A percentile compares a stretch with the other conserved stretches of the same genome.
phyloP scores from a whole-genome alignment of 2,888 invertebrate species.

The Antitype chi region DNA sequence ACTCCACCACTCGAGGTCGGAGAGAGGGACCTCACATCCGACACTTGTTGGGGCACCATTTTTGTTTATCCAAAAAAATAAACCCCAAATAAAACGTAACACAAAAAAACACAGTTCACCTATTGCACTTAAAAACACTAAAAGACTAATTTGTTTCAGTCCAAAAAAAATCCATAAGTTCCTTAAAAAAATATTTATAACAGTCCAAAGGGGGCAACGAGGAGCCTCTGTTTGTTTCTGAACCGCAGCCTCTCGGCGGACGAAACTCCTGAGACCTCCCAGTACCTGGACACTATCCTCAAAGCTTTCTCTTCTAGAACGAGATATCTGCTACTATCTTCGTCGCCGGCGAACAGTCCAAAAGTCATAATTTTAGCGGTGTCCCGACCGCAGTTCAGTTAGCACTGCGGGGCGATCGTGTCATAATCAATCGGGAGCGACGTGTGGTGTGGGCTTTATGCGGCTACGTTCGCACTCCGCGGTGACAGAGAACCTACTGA shows the following conservation, averaged over 20 bases:
- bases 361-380: constrained; percentile 90
- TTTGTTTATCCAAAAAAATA: constrained; percentile 83
- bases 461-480: constrained; percentile 88
- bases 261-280: constrained; percentile 85
- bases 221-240: constrained; percentile 81
- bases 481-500: constrained; percentile 90
- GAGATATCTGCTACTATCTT: constrained; percentile 86
- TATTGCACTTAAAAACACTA: constrained; percentile 86
- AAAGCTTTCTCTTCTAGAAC: constrained; percentile 87
- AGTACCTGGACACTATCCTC: constrained; percentile 89
- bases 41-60: constrained; percentile 95
- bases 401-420: constrained; percentile 87
- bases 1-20: constrained; percentile 92
- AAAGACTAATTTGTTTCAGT: constrained; percentile 76
- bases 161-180: constrained; percentile 75
- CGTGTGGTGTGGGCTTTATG: constrained; percentile 71
- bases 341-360: constrained; percentile 87
- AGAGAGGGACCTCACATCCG: constrained; percentile 90
- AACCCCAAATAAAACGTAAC: constrained; percentile 77
- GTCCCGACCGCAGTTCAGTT: constrained; percentile 87
- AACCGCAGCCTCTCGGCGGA: constrained; percentile 87
- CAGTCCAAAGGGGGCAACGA: constrained; percentile 82
- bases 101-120: constrained; percentile 88
- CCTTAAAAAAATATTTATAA: constrained; percentile 77
- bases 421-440: constrained; percentile 83